phyloP scores from a whole-genome alignment of 2,888 invertebrate genomes.

The Molanna angustata region DNA sequence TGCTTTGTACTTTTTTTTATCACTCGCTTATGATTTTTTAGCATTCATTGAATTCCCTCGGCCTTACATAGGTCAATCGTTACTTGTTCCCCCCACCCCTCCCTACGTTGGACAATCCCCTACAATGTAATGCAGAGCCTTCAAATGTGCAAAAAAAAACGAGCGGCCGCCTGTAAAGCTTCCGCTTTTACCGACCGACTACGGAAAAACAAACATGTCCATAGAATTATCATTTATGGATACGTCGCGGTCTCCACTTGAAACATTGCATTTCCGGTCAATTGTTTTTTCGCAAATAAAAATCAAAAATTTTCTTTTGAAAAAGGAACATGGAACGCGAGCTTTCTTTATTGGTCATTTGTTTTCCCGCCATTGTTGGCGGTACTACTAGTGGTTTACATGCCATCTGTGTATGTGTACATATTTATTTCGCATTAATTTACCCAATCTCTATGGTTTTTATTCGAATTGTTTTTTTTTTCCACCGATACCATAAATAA shows the following conservation, averaged over 20 bases:
- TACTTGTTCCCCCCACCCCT: background rate
- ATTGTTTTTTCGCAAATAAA: constrained; percentile 13
- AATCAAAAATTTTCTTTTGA: background rate
- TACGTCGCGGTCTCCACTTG: constrained; percentile 13
- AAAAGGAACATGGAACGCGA: background rate
- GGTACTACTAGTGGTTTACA: too few relatives aligned
- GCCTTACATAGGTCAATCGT: background rate
- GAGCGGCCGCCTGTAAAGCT: background rate
- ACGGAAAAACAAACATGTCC: constrained; percentile 7
- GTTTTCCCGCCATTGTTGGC: constrained; percentile 1
- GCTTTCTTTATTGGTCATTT: constrained; percentile 17
- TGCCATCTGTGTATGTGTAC: too few relatives aligned
- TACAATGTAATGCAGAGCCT: constrained; percentile 5
- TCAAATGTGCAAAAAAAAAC: constrained; percentile 16
- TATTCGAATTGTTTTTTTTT: too few relatives aligned
- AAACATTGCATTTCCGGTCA: constrained; percentile 18
- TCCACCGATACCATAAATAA: too few relatives aligned
- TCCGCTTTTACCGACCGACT: constrained; percentile 5
- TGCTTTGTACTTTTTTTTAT: too few relatives aligned
- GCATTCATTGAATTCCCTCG: background rate
- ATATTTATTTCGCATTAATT: too few relatives aligned
- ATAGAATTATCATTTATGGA: constrained; percentile 15
- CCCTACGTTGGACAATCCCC: background rate
- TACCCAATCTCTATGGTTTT: too few relatives aligned
- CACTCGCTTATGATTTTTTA: too few relatives aligned